Percentiles rank a stretch among this genome's conserved stretches.
These are phyloP conservation scores for Drosophila subobscura DNA, from an alignment of 1,140 invertebrate species.

Conservation along the genomic window DNA sequence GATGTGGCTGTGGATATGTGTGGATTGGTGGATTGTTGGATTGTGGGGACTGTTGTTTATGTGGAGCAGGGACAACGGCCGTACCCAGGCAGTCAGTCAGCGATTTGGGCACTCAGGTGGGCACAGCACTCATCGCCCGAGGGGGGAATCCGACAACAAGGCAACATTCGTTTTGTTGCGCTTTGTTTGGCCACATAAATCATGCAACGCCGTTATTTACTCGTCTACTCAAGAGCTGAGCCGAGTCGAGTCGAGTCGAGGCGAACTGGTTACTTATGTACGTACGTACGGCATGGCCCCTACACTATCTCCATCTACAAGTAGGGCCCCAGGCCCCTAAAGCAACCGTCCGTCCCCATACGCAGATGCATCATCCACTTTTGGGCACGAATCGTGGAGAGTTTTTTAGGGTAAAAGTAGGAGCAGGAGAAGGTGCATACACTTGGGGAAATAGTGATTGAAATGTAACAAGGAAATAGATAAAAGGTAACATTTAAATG, in stretches of 20 bases:
- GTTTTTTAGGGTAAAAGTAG: constrained; percentile 3
- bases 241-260: constrained; percentile 21
- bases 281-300: constrained; percentile 4
- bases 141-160: neutral
- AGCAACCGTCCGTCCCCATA: constrained; percentile 16
- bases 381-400: constrained; percentile 1
- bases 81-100: constrained; percentile 14
- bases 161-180: constrained; percentile 33
- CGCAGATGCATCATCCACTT: constrained; percentile 5
- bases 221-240: constrained; percentile 12
- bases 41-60: constrained; percentile 1
- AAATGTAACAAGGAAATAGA: no score
- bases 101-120: constrained; percentile 61
- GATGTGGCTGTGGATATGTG: constrained; percentile 9
- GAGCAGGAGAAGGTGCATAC: neutral
- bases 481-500: no score
- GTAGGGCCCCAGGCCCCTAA: constrained; percentile 28
- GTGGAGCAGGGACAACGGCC: constrained; percentile 37
- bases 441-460: no score
- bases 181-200: constrained; percentile 65
- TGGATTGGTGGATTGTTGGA: no score
- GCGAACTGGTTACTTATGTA: constrained; percentile 66
- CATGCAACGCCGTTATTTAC: constrained; percentile 68
- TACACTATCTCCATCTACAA: constrained; percentile 49
- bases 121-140: constrained; percentile 29